These are phyloP conservation scores for Dryococelus australis DNA, from an alignment of 2,888 invertebrate species.

Conservation along the genomic window DNA sequence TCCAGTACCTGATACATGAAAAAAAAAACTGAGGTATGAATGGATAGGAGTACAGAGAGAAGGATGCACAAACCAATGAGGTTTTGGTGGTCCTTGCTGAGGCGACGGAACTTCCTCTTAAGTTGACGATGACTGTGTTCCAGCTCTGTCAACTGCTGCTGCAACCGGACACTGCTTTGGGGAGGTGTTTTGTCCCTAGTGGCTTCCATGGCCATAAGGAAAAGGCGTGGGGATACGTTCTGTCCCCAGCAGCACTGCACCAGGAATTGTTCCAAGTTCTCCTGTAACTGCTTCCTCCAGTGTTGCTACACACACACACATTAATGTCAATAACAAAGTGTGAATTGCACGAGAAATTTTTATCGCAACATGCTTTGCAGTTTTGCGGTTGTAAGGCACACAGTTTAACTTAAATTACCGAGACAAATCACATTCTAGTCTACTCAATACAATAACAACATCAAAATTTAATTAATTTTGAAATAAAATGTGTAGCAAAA, in stretches of 20 bases:
- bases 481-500: too few relatives aligned
- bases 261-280: constrained; percentile 40
- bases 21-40: too few relatives aligned
- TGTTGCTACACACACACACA: constrained; percentile 37
- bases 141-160: constrained; percentile 21
- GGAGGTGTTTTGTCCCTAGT: not conserved
- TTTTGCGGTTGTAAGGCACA: too few relatives aligned
- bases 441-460: too few relatives aligned
- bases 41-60: too few relatives aligned
- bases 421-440: too few relatives aligned
- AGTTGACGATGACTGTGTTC: constrained; percentile 33
- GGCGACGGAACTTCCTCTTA: constrained; percentile 56
- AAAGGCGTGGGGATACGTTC: constrained; percentile 38
- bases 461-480: too few relatives aligned
- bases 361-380: too few relatives aligned
- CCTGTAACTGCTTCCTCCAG: constrained; percentile 38
- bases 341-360: not conserved
- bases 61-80: constrained; percentile 54
- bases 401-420: too few relatives aligned
- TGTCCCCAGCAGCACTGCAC: constrained; percentile 39
- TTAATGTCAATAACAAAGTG: not conserved
- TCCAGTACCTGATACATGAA: too few relatives aligned
- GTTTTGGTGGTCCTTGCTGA: constrained; percentile 59
- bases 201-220: constrained; percentile 35
- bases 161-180: not conserved